phyloP scores from a whole-genome alignment of 2,797 vertebrate genomes.

The Acipenser oxyrinchus region DNA sequence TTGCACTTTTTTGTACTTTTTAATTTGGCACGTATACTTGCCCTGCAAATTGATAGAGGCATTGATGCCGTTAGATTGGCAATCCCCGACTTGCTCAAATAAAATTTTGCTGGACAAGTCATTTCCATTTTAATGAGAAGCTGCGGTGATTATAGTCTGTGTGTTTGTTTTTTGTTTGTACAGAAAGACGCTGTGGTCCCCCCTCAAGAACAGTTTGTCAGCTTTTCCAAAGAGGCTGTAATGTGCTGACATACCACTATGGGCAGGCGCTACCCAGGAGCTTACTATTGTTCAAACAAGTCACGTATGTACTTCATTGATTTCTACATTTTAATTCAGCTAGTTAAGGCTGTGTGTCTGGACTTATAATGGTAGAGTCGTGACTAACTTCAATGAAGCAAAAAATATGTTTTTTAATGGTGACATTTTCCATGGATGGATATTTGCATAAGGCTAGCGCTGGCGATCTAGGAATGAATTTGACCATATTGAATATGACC shows the following conservation, averaged over 20 bases:
- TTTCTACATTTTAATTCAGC: slow-evolving; percentile 8
- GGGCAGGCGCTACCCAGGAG: slow-evolving; percentile 58
- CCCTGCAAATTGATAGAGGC: too few species aligned
- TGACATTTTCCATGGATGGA: not conserved
- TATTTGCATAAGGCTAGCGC: too few species aligned
- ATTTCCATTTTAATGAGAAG: not conserved
- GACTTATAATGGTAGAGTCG: not conserved
- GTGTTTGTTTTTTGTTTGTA: not conserved
- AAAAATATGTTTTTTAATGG: not conserved
- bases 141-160: not conserved
- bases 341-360: not conserved
- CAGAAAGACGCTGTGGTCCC: not conserved
- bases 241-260: slow-evolving; percentile 59
- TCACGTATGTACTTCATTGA: slow-evolving; percentile 51
- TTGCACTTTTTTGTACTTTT: too few species aligned
- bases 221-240: slow-evolving; percentile 31
- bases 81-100: not conserved
- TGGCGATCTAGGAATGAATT: too few species aligned
- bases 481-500: too few species aligned
- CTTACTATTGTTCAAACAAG: slow-evolving; percentile 48
- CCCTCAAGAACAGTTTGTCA: slow-evolving; percentile 21
- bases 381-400: not conserved
- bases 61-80: too few species aligned
- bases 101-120: not conserved
- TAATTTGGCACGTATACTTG: too few species aligned